Conservation (phyloP, 2,797 vertebrate genomes). For the Hippocampus kuda region DNA sequence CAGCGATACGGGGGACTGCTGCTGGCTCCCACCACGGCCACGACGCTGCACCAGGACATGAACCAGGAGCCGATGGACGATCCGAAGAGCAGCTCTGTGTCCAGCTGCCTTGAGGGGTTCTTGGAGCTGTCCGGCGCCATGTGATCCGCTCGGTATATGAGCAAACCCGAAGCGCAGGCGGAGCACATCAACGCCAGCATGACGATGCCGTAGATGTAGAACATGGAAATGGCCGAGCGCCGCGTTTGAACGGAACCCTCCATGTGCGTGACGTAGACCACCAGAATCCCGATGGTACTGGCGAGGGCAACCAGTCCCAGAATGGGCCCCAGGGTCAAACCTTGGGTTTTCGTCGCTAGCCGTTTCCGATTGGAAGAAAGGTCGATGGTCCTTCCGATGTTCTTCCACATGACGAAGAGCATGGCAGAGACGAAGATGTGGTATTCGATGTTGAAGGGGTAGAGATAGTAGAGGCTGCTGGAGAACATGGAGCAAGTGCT, state of each 20-base stretch:
- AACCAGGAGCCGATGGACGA: slow-evolving; percentile 89
- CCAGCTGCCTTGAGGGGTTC: slow-evolving; percentile 83
- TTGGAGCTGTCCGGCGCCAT: slow-evolving; percentile 73
- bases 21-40: slow-evolving; percentile 70
- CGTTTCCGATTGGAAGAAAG: slow-evolving; percentile 64
- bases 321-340: slow-evolving; percentile 70
- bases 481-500: slow-evolving; percentile 79
- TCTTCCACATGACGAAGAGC: slow-evolving; percentile 96
- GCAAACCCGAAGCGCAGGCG: slow-evolving; percentile 68
- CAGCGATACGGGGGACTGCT: slow-evolving; percentile 72
- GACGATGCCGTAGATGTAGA: slow-evolving; percentile 78
- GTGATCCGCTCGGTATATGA: slow-evolving; percentile 76
- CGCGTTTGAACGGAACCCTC: slow-evolving; percentile 72
- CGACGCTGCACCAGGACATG: slow-evolving; percentile 88
- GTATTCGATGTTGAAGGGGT: slow-evolving; percentile 95
- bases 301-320: slow-evolving; percentile 77
- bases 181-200: slow-evolving; percentile 79
- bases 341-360: slow-evolving; percentile 57
- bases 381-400: slow-evolving; percentile 82
- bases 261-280: slow-evolving; percentile 81
- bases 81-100: slow-evolving; percentile 81
- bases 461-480: slow-evolving; percentile 84
- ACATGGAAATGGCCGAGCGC: slow-evolving; percentile 79
- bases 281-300: slow-evolving; percentile 81
- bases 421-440: slow-evolving; percentile 92